These are phyloP conservation scores for Stegostoma tigrinum DNA, from an alignment of 2,113 vertebrate species.

Conservation along the genomic window DNA sequence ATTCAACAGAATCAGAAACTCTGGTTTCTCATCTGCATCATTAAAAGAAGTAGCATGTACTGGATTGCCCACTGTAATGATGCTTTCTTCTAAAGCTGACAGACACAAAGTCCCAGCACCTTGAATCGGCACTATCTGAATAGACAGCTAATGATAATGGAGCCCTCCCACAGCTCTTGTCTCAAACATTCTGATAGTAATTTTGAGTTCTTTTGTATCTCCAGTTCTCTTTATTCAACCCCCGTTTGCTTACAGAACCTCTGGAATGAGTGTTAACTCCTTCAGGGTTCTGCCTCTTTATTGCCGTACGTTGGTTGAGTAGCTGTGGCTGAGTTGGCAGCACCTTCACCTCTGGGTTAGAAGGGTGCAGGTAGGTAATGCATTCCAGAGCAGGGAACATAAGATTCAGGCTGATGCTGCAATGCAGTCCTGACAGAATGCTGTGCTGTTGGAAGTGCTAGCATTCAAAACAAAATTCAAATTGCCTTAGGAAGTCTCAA, in stretches of 20 bases:
- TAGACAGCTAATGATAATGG: constrained; percentile 31
- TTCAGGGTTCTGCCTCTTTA: neutral
- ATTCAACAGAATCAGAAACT: neutral
- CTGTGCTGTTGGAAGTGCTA: neutral
- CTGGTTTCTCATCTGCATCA: neutral
- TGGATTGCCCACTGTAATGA: neutral
- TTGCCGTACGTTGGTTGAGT: neutral
- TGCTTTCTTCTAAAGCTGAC: neutral
- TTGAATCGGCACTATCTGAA: neutral
- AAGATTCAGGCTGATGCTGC: neutral
- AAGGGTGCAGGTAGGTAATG: neutral
- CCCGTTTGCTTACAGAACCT: neutral
- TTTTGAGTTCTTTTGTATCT: neutral
- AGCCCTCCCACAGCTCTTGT: neutral
- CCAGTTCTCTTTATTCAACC: neutral
- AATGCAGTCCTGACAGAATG: neutral
- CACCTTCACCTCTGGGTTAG: neutral
- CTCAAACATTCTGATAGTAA: constrained; percentile 14
- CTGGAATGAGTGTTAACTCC: neutral
- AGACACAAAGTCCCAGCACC: neutral
- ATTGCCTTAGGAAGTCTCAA: neutral
- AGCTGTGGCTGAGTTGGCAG: neutral
- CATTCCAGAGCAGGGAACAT: neutral
- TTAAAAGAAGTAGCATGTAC: neutral
- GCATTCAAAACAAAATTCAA: neutral